Conservation (phyloP, 2,888 invertebrate genomes). For the Cephus pygmeus region DNA sequence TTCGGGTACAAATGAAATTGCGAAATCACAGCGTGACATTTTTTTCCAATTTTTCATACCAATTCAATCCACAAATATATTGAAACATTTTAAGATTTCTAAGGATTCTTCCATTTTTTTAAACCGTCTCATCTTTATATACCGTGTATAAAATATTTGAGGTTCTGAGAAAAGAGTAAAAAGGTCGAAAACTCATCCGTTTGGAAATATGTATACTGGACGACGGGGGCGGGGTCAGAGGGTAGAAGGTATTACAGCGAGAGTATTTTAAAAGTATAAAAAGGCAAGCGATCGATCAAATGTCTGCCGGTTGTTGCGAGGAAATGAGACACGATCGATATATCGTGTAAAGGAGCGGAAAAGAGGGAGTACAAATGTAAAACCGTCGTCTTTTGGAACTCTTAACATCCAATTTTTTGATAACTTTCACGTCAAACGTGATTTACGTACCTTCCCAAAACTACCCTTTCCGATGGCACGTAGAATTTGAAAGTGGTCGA, state of each 20-base stretch:
- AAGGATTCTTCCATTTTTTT: background rate
- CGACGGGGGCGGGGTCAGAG: background rate
- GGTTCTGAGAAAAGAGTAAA: background rate
- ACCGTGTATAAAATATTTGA: background rate
- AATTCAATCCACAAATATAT: background rate
- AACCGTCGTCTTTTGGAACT: background rate
- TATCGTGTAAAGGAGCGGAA: background rate
- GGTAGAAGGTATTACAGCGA: background rate
- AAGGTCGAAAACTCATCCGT: background rate
- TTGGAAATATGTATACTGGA: background rate
- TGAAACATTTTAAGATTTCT: background rate
- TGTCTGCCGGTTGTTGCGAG: background rate
- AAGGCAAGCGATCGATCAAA: background rate
- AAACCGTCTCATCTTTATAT: background rate
- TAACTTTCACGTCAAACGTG: background rate
- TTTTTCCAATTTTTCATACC: background rate
- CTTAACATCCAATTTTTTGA: background rate
- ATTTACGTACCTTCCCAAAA: conserved; percentile 81
- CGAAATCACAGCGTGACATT: background rate
- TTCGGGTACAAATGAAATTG: background rate
- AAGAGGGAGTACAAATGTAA: background rate
- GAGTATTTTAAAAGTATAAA: background rate
- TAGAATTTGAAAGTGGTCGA: conserved; percentile 87
- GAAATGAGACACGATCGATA: background rate
- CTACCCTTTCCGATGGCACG: conserved; percentile 88